phyloP scores from a whole-genome alignment of 2,888 invertebrate species.

The Lepas anatifera region DNA sequence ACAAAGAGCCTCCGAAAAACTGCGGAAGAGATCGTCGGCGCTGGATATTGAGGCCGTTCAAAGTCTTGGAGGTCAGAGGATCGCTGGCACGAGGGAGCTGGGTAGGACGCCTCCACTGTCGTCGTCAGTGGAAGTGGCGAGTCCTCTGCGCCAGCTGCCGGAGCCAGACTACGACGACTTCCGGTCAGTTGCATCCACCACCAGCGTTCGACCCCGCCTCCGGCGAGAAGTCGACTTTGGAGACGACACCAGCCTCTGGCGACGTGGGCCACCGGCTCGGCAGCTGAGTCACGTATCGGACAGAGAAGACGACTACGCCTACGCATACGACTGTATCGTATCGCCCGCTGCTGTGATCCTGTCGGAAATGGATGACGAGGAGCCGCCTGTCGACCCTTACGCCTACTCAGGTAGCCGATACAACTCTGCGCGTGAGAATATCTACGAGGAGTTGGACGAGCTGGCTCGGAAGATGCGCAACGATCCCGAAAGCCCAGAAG shows the following conservation, averaged over 20 bases:
- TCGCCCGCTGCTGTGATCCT: conserved; percentile 12
- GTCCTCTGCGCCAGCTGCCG: not conserved
- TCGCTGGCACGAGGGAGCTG: not conserved
- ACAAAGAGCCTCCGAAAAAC: not conserved
- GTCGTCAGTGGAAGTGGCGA: too few relatives aligned
- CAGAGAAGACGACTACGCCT: conserved; percentile 53
- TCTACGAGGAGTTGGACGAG: conserved; percentile 66
- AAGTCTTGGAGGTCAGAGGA: not conserved
- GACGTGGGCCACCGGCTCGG: not conserved
- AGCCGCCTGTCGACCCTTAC: not conserved
- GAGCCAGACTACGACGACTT: not conserved
- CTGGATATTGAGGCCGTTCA: not conserved
- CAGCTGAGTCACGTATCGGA: conserved; percentile 15
- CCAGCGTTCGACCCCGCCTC: too few relatives aligned
- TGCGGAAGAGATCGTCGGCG: not conserved
- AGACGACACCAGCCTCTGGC: not conserved
- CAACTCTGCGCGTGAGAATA: conserved; percentile 48
- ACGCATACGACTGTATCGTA: conserved; percentile 52
- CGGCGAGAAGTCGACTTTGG: not conserved
- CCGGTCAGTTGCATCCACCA: too few relatives aligned
- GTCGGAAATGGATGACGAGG: not conserved
- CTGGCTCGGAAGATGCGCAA: conserved; percentile 27
- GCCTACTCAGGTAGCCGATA: not conserved
- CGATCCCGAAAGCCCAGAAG: not conserved
- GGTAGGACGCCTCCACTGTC: not conserved